These are phyloP conservation scores for Phortica magna DNA, from an alignment of 2,888 invertebrate species.

Conservation along the genomic window DNA sequence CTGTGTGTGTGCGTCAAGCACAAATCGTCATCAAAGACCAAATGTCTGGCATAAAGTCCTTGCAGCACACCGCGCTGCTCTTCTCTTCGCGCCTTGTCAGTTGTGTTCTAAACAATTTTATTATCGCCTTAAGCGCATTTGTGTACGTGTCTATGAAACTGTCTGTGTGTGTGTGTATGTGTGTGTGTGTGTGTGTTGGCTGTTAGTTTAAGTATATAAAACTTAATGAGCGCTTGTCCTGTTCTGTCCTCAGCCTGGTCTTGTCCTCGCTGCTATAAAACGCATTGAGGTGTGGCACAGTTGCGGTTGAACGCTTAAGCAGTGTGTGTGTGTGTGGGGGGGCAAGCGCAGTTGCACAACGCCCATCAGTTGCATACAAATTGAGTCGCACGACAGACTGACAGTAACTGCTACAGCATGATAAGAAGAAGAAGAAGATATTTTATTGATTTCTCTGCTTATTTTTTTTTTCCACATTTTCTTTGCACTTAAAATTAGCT, in stretches of 20 bases:
- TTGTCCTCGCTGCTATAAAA: slow-evolving; percentile 10
- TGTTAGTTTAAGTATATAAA: slow-evolving; percentile 55
- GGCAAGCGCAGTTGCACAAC: slow-evolving; percentile 39
- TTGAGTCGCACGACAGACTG: slow-evolving; percentile 47
- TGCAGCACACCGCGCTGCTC: background rate
- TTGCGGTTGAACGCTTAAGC: slow-evolving; percentile 49
- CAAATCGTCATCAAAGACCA: slow-evolving; percentile 18
- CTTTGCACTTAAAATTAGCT: slow-evolving; percentile 9
- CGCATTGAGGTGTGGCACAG: slow-evolving; percentile 21
- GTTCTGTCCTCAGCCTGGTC: too few relatives aligned
- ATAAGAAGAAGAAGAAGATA: background rate
- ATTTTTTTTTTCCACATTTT: background rate
- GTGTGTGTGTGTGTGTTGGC: background rate
- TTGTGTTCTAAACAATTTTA: slow-evolving; percentile 44
- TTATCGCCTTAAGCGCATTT: slow-evolving; percentile 60
- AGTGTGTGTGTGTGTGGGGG: slow-evolving; percentile 4
- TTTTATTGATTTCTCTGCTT: slow-evolving; percentile 17
- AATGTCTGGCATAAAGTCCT: slow-evolving; percentile 25
- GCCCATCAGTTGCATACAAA: slow-evolving; percentile 63
- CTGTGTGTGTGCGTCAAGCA: background rate
- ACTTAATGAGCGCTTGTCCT: slow-evolving; percentile 57
- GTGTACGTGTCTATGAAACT: too few relatives aligned
- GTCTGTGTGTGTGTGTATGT: background rate
- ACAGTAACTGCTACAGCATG: background rate
- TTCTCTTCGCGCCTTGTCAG: background rate